Evolutionary conservation across 1,140 invertebrate species (phyloP).

Genomic region (Tetramorium parvispinum): DNA sequence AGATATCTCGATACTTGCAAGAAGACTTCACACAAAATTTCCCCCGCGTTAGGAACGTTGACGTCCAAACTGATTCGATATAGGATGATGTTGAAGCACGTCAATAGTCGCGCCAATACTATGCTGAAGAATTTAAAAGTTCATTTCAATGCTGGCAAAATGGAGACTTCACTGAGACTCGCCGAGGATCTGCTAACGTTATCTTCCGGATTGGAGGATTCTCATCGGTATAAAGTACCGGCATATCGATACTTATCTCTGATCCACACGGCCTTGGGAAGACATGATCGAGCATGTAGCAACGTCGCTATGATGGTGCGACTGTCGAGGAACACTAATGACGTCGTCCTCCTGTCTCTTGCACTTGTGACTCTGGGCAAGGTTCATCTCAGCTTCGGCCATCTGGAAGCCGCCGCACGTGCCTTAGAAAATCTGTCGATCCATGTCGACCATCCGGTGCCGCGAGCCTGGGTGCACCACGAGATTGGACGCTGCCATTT

Average conservation of each 20-base stretch:
- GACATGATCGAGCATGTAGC: constrained; percentile 77
- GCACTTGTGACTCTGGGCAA: constrained; percentile 74
- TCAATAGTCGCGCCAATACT: constrained; percentile 50
- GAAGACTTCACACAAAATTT: constrained; percentile 56
- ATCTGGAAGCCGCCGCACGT: constrained; percentile 71
- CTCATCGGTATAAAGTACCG: constrained; percentile 63
- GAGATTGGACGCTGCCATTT: constrained; percentile 76
- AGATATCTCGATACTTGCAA: constrained; percentile 75
- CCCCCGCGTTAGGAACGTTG: not conserved
- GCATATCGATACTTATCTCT: constrained; percentile 72
- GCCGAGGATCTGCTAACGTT: constrained; percentile 68
- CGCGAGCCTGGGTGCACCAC: constrained; percentile 75
- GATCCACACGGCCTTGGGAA: constrained; percentile 66
- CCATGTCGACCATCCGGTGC: constrained; percentile 68
- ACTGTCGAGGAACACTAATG: constrained; percentile 60
- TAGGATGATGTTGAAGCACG: constrained; percentile 59
- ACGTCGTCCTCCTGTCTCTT: constrained; percentile 64
- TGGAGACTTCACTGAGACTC: constrained; percentile 57
- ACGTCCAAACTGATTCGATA: constrained; percentile 39
- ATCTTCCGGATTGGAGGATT: constrained; percentile 39
- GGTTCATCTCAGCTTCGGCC: constrained; percentile 78
- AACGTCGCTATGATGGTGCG: constrained; percentile 70
- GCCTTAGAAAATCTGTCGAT: constrained; percentile 73
- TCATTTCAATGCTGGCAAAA: constrained; percentile 66
- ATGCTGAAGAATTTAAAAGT: constrained; percentile 66